Percentiles rank a stretch among this genome's conserved stretches.
Conservation (phyloP, 2,113 vertebrate species). For the Casuarius casuarius region DNA sequence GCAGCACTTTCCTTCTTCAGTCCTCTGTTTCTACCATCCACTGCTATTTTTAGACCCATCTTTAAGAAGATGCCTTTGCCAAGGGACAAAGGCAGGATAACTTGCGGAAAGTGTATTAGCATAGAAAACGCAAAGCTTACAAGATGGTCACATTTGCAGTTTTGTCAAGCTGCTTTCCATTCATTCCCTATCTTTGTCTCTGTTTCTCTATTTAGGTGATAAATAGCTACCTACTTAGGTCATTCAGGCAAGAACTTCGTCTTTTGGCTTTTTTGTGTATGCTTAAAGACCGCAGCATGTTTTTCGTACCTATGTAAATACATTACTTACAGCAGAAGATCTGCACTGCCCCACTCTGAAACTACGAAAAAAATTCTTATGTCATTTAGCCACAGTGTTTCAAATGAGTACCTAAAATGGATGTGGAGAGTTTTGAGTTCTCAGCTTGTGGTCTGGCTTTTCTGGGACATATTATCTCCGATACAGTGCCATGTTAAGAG, state of each 20-base stretch:
- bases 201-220: background rate
- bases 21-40: constrained; percentile 5
- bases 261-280: background rate
- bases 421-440: background rate
- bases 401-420: background rate
- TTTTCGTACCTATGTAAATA: background rate
- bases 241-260: background rate
- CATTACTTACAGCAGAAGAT: background rate
- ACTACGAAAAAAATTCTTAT: background rate
- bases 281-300: background rate
- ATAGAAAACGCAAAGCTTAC: constrained; percentile 4
- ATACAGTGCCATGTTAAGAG: background rate
- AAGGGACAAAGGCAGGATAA: constrained; percentile 20
- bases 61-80: constrained; percentile 58
- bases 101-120: constrained; percentile 24
- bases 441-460: background rate
- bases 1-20: background rate
- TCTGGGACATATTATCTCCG: fast-evolving
- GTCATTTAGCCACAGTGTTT: background rate
- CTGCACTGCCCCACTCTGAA: background rate
- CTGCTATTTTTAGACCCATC: constrained; percentile 54
- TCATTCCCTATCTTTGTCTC: background rate
- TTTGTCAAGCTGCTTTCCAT: constrained; percentile 12
- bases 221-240: background rate
- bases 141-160: background rate